Evolutionary conservation across 2,888 invertebrate species (phyloP), one percentile per base, ranked within the genome.

Genomic region (Eupithecia centaureata): DNA sequence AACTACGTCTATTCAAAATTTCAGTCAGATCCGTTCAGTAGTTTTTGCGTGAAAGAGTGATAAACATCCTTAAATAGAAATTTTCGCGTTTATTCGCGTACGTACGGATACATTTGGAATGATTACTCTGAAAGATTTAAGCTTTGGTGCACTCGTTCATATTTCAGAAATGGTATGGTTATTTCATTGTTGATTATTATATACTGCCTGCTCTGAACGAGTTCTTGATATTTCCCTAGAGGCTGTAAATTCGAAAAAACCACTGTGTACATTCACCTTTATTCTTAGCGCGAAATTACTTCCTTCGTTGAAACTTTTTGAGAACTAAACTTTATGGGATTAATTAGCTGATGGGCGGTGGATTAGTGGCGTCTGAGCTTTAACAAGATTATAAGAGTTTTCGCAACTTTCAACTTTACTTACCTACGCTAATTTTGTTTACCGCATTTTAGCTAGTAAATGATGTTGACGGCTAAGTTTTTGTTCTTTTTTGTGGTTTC

Each of bases 351-450:
- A 92, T 93, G 93, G 92, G 84, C 79, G 83, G 84, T 80, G 90
- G 90, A 91, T 91, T 91, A 90, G 88, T 86, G 85, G 83, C 86
- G 87, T 88, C 89, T 89, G 86, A 86, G 88, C 82, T 88, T 85
- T 91, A 92, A 93, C 90, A 88, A 90, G 88, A 90, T 93, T 93
- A 92, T 93, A 89, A 85, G 90, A 92, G 89, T 93, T 90, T 87
- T 86, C 82, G 86, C 83, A 86, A 90, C 85, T 91, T 90, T 86
- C 47, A 86, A 87, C 88, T 84, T 86, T 84, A 86, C 88, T 47
- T 91, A 57, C 57, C 32, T 89, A 89, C 86, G 88, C 88, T 91
- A 89, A 90, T 90, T 90, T 87, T 86, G 84, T 87, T 91, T 88
- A 87, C 83, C 80, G 79, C 80, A 80, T 81, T 85, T 78, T 80